These are phyloP conservation scores for Idaea dimidiata DNA, from an alignment of 2,888 invertebrate genomes.

Conservation along the genomic window DNA sequence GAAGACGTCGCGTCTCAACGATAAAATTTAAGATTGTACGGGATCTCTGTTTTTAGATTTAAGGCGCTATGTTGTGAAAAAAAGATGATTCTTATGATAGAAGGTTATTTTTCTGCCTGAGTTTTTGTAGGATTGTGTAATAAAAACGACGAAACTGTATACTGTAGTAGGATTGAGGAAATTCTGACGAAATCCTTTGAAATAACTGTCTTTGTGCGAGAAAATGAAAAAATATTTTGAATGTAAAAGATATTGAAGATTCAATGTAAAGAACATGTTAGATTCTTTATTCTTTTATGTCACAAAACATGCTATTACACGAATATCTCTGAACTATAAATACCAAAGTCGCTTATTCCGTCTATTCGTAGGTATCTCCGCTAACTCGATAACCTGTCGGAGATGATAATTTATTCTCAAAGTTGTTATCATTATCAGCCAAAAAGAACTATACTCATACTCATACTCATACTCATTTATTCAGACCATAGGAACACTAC, in stretches of 20 bases:
- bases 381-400: no score
- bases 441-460: no score
- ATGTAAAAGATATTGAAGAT: neutral
- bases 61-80: slow-evolving; percentile 1
- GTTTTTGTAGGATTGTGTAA: neutral
- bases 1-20: neutral
- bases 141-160: neutral
- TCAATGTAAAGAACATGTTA: neutral
- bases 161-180: neutral
- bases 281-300: no score
- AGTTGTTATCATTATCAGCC: no score
- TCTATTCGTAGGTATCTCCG: no score
- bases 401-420: no score
- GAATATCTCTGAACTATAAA: no score
- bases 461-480: no score
- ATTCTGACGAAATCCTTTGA: neutral
- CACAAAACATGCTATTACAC: no score
- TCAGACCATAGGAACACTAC: no score
- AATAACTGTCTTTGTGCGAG: neutral
- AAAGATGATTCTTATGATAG: slow-evolving; percentile 1
- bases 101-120: neutral
- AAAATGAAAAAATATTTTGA: neutral
- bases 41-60: slow-evolving; percentile 4
- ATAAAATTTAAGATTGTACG: slow-evolving; percentile 6
- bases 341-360: no score